phyloP scores from a whole-genome alignment of 2,797 vertebrate species.

The Ceyx erithaca region DNA sequence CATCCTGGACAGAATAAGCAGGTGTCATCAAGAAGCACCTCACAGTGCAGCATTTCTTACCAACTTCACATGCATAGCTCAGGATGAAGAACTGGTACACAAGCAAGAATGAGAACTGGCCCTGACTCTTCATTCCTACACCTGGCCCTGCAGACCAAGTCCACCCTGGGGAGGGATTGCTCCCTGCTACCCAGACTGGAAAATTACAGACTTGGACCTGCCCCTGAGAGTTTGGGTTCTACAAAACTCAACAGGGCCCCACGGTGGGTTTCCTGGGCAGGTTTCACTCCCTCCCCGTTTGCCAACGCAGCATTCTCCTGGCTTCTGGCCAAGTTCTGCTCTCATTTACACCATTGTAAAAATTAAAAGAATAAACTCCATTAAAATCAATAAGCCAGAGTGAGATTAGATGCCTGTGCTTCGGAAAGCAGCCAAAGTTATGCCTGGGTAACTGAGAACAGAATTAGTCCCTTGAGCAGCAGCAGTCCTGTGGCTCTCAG shows the following conservation, averaged over 20 bases:
- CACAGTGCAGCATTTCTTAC: neutral
- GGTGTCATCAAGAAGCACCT: neutral
- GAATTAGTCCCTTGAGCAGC: neutral
- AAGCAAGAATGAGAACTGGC: neutral
- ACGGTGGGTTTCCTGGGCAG: neutral
- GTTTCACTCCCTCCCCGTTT: neutral
- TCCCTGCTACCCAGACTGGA: neutral
- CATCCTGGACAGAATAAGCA: neutral
- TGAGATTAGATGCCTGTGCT: neutral
- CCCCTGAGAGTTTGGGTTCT: accelerated
- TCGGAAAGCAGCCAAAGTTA: neutral
- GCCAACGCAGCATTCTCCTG: neutral
- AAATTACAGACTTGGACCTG: neutral
- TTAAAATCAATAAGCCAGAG: neutral
- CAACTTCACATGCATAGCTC: neutral
- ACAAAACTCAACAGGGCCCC: neutral
- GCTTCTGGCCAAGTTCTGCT: conserved; percentile 13
- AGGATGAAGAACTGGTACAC: neutral
- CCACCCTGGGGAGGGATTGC: neutral
- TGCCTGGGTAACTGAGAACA: neutral
- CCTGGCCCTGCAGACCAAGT: accelerated
- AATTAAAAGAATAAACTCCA: neutral
- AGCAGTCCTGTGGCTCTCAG: neutral
- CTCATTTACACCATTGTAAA: neutral
- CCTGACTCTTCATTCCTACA: neutral